Percentiles rank a stretch among this genome's conserved stretches.
Conservation (phyloP, 1,140 invertebrate genomes). For the Episyrphus balteatus region DNA sequence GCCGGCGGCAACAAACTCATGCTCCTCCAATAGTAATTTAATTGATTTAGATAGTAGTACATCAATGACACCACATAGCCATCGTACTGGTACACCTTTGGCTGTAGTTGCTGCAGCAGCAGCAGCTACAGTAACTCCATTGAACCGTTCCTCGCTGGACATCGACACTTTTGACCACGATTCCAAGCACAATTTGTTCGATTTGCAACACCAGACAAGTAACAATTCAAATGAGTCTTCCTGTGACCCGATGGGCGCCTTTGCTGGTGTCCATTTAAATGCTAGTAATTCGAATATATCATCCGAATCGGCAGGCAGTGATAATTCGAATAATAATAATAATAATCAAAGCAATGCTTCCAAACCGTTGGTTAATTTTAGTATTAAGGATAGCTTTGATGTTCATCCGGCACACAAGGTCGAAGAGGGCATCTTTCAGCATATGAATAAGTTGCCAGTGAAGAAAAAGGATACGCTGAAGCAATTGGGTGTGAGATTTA, state of each 20-base stretch:
- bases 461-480: constrained; percentile 35
- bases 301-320: constrained; percentile 26
- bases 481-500: constrained; percentile 31
- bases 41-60: constrained; percentile 29
- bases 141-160: constrained; percentile 8
- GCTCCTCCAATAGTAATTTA: constrained; percentile 7
- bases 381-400: constrained; percentile 35
- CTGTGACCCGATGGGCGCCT: constrained; percentile 21
- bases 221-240: constrained; percentile 34
- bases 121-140: background rate
- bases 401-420: constrained; percentile 35
- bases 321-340: constrained; percentile 14
- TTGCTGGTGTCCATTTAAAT: constrained; percentile 31
- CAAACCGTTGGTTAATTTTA: constrained; percentile 26
- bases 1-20: background rate
- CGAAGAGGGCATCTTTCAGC: constrained; percentile 35
- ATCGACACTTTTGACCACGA: constrained; percentile 34
- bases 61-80: constrained; percentile 29
- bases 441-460: constrained; percentile 33
- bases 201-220: constrained; percentile 27
- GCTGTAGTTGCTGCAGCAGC: background rate
- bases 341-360: constrained; percentile 9
- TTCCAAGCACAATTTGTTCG: constrained; percentile 32
- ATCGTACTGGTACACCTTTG: constrained; percentile 14
- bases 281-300: constrained; percentile 35